These are phyloP conservation scores for Sebastes taczanowskii DNA, from an alignment of 2,797 vertebrate species.

Conservation along the genomic window DNA sequence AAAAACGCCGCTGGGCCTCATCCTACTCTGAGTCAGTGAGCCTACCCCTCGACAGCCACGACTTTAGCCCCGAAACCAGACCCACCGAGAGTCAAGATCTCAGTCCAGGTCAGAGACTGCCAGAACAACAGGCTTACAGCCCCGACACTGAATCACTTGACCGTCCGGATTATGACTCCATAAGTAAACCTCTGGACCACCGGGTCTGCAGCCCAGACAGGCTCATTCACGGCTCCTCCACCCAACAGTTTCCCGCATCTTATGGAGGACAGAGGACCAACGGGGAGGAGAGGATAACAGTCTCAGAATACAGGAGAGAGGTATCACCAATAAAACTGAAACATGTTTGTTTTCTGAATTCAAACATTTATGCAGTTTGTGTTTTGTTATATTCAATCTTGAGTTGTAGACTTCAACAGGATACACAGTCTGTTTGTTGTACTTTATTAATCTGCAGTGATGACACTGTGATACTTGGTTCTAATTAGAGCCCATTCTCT, in stretches of 20 bases:
- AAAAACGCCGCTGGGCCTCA: slow-evolving; percentile 84
- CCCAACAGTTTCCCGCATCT: slow-evolving; percentile 9
- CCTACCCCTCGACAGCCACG: not conserved
- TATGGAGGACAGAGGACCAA: slow-evolving; percentile 44
- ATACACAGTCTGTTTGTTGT: not conserved
- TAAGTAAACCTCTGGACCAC: slow-evolving; percentile 22
- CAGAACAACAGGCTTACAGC: slow-evolving; percentile 5
- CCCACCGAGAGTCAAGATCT: not conserved
- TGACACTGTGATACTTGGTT: not conserved
- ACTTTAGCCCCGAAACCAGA: slow-evolving; percentile 11
- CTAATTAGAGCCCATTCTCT: not conserved
- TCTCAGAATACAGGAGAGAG: slow-evolving; percentile 52
- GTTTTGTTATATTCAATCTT: not conserved
- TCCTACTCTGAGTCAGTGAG: slow-evolving; percentile 65
- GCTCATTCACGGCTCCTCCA: slow-evolving; percentile 2
- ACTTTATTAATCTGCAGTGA: not conserved
- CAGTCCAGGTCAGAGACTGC: slow-evolving; percentile 12
- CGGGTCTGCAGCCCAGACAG: slow-evolving; percentile 43
- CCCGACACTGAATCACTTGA: slow-evolving; percentile 13
- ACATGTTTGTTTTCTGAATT: not conserved
- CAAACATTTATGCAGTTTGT: not conserved
- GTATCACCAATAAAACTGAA: slow-evolving; percentile 16
- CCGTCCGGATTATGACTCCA: slow-evolving; percentile 10
- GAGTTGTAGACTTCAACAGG: not conserved
- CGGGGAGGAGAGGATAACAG: slow-evolving; percentile 30